These are phyloP conservation scores for Mormyrus lacerda DNA, from an alignment of 2,113 vertebrate genomes.

Conservation along the genomic window DNA sequence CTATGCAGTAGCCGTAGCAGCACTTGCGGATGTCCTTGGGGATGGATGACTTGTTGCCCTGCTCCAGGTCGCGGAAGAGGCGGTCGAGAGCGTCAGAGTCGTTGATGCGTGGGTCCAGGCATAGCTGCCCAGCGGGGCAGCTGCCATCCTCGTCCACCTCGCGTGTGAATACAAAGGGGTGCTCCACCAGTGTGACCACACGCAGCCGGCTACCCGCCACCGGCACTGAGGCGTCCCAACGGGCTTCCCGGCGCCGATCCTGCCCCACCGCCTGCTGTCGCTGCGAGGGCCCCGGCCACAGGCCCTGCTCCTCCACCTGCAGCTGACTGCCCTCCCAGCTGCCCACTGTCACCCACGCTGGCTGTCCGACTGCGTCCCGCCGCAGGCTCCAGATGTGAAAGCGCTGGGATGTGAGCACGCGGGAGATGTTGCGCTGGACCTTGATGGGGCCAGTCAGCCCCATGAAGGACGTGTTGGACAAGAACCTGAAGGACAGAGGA, in stretches of 20 bases:
- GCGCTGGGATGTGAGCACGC: constrained; percentile 57
- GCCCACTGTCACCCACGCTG: constrained; percentile 81
- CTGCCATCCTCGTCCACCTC: constrained; percentile 75
- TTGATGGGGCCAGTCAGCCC: constrained; percentile 65
- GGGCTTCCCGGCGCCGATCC: constrained; percentile 24
- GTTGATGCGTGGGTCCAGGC: constrained; percentile 73
- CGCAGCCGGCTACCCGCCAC: constrained; percentile 52
- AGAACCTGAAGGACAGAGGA: constrained; percentile 58
- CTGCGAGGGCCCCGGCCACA: constrained; percentile 43
- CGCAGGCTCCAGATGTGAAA: constrained; percentile 78
- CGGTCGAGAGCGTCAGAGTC: constrained; percentile 60
- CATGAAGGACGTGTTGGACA: constrained; percentile 72
- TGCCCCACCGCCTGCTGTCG: constrained; percentile 30
- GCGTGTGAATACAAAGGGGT: constrained; percentile 83
- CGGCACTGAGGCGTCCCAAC: constrained; percentile 42
- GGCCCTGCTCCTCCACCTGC: constrained; percentile 61
- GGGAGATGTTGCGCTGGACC: constrained; percentile 46
- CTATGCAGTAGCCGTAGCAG: constrained; percentile 93
- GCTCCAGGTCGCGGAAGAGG: constrained; percentile 59
- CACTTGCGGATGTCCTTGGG: constrained; percentile 68
- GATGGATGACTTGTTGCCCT: constrained; percentile 54
- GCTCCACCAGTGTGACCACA: constrained; percentile 83
- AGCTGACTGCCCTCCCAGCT: constrained; percentile 66
- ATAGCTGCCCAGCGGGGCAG: constrained; percentile 78
- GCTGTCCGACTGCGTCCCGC: constrained; percentile 62